Conservation (phyloP, 2,797 vertebrate species). For the Esox masquinongy region DNA sequence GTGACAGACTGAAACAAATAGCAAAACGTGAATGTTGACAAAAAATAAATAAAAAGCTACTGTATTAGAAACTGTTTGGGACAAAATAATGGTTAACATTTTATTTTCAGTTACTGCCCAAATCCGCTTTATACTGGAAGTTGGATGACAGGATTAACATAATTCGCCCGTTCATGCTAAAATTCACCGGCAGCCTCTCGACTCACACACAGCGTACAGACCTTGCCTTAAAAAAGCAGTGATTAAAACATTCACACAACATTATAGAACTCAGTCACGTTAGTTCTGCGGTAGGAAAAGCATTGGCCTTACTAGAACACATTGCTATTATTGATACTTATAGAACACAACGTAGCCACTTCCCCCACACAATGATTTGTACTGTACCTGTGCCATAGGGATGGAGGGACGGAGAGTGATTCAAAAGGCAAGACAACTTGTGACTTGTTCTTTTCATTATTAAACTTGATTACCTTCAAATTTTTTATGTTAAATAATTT, state of each 20-base stretch:
- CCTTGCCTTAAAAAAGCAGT: conserved; percentile 33
- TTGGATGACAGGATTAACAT: conserved; percentile 19
- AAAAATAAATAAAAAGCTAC: conserved; percentile 1
- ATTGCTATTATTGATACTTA: conserved; percentile 8
- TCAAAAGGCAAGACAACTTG: conserved; percentile 53
- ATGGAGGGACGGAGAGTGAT: conserved; percentile 51
- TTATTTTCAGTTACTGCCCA: conserved; percentile 16
- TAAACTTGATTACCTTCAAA: conserved; percentile 53
- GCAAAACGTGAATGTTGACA: neutral
- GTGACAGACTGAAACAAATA: neutral
- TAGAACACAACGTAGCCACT: conserved; percentile 20
- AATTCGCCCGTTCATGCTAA: conserved; percentile 32
- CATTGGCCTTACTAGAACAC: conserved; percentile 7
- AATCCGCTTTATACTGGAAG: conserved; percentile 31
- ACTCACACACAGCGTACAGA: conserved; percentile 18
- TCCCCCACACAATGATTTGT: conserved; percentile 48
- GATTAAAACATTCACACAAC: conserved; percentile 42
- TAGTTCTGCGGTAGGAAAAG: conserved; percentile 8
- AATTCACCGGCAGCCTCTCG: conserved; percentile 23
- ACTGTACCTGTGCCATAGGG: conserved; percentile 60
- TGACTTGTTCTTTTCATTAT: conserved; percentile 34
- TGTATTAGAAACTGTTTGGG: conserved; percentile 2
- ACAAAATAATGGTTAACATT: neutral
- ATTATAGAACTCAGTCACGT: conserved; percentile 1
- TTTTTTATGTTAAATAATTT: conserved; percentile 58